Evolutionary conservation across 1,140 invertebrate species (phyloP).

Genomic region (Battus philenor): DNA sequence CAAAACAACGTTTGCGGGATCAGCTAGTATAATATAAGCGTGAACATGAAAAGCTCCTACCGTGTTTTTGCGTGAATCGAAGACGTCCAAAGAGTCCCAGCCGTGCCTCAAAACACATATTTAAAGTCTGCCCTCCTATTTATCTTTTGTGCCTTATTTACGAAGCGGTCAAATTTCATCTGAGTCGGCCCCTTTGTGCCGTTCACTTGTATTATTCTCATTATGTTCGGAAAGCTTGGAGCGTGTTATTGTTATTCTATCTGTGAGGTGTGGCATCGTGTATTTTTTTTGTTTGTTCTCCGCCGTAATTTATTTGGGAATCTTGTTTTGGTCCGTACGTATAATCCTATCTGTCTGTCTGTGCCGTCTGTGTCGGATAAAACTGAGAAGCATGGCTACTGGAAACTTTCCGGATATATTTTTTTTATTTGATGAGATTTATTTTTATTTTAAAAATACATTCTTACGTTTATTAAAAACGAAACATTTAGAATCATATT

Average conservation of each 20-base stretch:
- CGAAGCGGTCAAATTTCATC: slow-evolving; percentile 47
- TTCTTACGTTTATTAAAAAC: too few relatives aligned
- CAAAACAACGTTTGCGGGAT: too few relatives aligned
- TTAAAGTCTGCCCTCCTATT: slow-evolving; percentile 26
- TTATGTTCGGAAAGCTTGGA: slow-evolving; percentile 42
- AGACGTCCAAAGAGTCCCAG: too few relatives aligned
- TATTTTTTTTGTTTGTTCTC: slow-evolving; percentile 63
- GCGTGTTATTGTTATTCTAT: slow-evolving; percentile 68
- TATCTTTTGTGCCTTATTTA: slow-evolving; percentile 36
- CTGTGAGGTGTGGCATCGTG: slow-evolving; percentile 58
- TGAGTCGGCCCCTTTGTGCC: slow-evolving; percentile 40
- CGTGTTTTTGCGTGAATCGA: too few relatives aligned
- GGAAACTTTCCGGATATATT: too few relatives aligned
- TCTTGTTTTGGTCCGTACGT: slow-evolving; percentile 56
- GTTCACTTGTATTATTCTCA: slow-evolving; percentile 51
- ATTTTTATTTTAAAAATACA: too few relatives aligned
- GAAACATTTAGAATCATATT: too few relatives aligned
- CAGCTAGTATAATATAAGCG: too few relatives aligned
- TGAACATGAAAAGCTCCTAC: too few relatives aligned
- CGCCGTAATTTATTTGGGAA: slow-evolving; percentile 62
- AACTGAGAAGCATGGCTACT: slow-evolving; percentile 35
- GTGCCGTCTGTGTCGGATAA: slow-evolving; percentile 39
- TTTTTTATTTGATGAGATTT: too few relatives aligned
- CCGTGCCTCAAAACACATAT: slow-evolving; percentile 14
- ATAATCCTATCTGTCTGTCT: slow-evolving; percentile 55